phyloP scores from a whole-genome alignment of 1,140 invertebrate genomes.

The Pemphigus obesinymphae region DNA sequence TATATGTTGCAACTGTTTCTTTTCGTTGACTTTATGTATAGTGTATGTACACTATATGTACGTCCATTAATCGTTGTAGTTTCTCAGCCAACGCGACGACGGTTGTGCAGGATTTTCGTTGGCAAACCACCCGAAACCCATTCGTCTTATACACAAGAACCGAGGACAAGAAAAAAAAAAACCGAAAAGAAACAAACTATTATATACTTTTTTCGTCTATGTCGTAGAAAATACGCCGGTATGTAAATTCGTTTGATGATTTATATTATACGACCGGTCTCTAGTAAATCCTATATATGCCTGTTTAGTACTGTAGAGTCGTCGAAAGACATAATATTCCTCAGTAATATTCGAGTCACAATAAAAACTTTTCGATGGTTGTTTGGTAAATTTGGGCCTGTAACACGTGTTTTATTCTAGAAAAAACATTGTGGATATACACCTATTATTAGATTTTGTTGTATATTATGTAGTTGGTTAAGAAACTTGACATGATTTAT shows the following conservation, averaged over 20 bases:
- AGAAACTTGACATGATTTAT: too few species aligned
- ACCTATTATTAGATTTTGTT: too few species aligned
- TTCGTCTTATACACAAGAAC: background rate
- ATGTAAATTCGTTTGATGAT: background rate
- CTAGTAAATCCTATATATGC: background rate
- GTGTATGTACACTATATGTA: background rate
- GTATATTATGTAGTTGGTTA: too few species aligned
- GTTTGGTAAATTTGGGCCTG: background rate
- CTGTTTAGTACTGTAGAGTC: background rate
- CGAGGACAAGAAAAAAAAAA: background rate
- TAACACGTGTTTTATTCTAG: background rate
- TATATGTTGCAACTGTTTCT: background rate
- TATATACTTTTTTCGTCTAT: background rate
- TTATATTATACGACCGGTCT: background rate
- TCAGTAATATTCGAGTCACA: background rate
- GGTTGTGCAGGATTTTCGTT: background rate
- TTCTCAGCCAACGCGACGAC: background rate
- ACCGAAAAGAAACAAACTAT: background rate
- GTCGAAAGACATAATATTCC: background rate
- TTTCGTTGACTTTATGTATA: background rate
- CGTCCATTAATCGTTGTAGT: conserved; percentile 7
- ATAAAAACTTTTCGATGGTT: background rate
- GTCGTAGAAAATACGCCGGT: background rate
- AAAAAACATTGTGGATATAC: too few species aligned
- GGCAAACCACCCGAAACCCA: background rate